Base-by-base conservation (phyloP, 2,888 invertebrate genomes). In the Hermaeophaga mercurialis region DNA sequence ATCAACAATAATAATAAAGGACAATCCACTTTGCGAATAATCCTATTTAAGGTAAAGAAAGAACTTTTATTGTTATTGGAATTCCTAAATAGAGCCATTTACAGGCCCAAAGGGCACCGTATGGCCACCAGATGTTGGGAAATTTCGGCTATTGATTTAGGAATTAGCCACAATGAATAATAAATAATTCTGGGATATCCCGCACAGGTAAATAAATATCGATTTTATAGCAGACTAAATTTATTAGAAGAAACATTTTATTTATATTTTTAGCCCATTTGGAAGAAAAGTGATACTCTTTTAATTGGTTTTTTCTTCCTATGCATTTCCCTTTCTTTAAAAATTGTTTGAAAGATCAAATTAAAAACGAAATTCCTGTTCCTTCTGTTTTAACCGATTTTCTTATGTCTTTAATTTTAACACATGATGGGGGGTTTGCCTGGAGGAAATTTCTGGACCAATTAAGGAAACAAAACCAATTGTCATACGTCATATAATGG, bases 61-160 rank as follows among this genome's bases (percentile, higher is more conserved):
- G 31, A 28, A 28, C 6, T 31, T 31, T 31, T 31, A 31, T 31
- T 31, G 12, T 39, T 39, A 22, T 39, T 18, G 39, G 39, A 39
- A 39, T 19, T 11, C 22, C 39, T 15, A 22, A 17, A 11, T 39
- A 39, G 15, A 14, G n/a, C 11, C 31, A 11, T 12, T 31, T 31
- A 39, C 22, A 19, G 19, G 11, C 31, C 31, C 6, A 31, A 12
- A 3, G 31, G 12, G 12, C 11, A 12, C 19, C 39, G 39, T 48
- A 19, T 56, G 55, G 17, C 24, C 34, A 41, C 55, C 55, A 56
- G 55, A 56, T 56, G 55, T 56, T 56, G 48, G 55, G 36, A 44
- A 56, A 56, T 44, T 56, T 56, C 22, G 43, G n/a, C 33, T 41
- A 14, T 46, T 38, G 33, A 38, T 50, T 19, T 18, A 38, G 45